Evolutionary conservation across 2,113 vertebrate genomes (phyloP).

Genomic region (Noturus placidus): DNA sequence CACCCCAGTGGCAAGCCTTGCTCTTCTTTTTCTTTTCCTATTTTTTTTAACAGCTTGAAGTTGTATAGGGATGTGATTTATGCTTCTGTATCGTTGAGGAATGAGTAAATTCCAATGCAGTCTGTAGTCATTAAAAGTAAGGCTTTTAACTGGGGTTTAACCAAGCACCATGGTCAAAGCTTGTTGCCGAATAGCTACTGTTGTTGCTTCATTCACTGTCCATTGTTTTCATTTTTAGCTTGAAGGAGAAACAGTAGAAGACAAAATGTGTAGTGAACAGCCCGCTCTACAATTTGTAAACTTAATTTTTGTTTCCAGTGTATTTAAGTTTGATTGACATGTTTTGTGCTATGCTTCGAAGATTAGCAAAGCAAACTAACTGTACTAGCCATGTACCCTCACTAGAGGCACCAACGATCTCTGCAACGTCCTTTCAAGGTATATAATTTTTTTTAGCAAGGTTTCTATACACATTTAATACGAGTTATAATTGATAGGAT

Average conservation of each 20-base stretch:
- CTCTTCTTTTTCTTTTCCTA: background rate
- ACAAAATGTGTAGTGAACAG: background rate
- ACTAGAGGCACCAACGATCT: background rate
- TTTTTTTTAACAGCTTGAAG: background rate
- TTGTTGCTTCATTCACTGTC: background rate
- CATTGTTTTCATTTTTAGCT: background rate
- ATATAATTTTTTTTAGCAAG: background rate
- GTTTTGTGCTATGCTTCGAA: background rate
- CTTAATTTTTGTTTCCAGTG: background rate
- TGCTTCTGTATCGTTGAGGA: background rate
- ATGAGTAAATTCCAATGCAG: background rate
- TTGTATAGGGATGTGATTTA: slow-evolving; percentile 1
- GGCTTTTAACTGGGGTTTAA: background rate
- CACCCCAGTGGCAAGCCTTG: background rate
- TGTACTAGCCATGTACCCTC: background rate
- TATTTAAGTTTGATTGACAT: background rate
- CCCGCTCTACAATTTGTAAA: background rate
- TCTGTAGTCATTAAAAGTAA: background rate
- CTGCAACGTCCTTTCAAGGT: background rate
- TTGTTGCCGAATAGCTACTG: background rate
- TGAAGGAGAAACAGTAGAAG: background rate
- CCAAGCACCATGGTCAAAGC: background rate
- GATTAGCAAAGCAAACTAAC: background rate
- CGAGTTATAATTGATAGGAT: background rate
- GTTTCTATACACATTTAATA: background rate